Evolutionary conservation across 2,888 invertebrate genomes (phyloP), one percentile per base, ranked within the genome.

Genomic region (Yponomeuta cagnagella): DNA sequence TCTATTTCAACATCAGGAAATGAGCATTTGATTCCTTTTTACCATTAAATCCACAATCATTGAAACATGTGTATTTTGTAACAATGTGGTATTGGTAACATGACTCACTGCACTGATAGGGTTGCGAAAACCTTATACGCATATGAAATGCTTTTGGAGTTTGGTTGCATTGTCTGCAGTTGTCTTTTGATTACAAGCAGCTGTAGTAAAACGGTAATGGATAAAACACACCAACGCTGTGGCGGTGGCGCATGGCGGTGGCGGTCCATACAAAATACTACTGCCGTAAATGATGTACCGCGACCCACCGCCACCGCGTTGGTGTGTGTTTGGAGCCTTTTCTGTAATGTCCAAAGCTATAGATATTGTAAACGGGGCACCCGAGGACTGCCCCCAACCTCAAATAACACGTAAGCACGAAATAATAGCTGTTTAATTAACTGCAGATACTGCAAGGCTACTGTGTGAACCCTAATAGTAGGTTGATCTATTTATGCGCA

Each of bases 401-500:
- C 43, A 5, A 33, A 33, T 33, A 33, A 33, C 33, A 33, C 52
- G 52, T 52, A 8, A 52, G 12, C 52, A 15, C 12, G 8, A 58
- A 58, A 58, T 12, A 58, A 58, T 15, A 58, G 52, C 3, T 5
- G 3, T 58, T 58, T 58, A 15, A 58, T 58, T 58, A 15, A 12
- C 12, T 58, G 15, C 15, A 58, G 4, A 2, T 12, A 2, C 15
- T 15, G 52, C 52, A 58, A 58, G 43, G 43, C 37, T 37, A 8
- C 8, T 43, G 52, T 15, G 52, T 15, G 15, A 58, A 58, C 52
- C 52, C 52, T 58, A 58, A 10, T 58, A 15, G 52, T 9, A 15
- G 9, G 75, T 75, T 74, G 77, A 76, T 81, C 78, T 81, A 84
- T 83, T 82, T 66, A 79, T 78, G 79, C 77, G 76, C 74, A 75